Base-by-base conservation (phyloP, 1,140 invertebrate genomes). In the Harpegnathos saltator region DNA sequence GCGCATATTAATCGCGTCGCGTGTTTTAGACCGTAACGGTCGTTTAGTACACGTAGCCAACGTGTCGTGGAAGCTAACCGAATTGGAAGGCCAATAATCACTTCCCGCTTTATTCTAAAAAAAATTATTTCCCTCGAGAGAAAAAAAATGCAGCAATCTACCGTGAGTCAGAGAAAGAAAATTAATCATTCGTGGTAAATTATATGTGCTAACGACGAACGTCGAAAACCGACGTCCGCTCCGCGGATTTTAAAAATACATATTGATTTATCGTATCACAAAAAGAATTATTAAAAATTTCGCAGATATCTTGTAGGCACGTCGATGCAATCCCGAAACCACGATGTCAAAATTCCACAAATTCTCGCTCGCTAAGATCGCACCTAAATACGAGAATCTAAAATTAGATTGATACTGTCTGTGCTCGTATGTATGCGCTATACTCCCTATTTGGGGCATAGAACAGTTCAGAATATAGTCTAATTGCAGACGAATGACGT, bases 1-100 rank as follows among this genome's bases (percentile, higher is more conserved):
- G 33, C 24, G 29, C n/a, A 61, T 82, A 82, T 73, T 61, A 82
- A 73, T 82, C 26, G 56, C 38, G 24, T 81, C 52, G 56, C 78
- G 26, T 80, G 77, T 50, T 80, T 61, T 65, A 26, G 44, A 71
- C 68, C 44, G 3, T 52, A 71, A 71, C 33, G n/a, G 33, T 24
- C 56, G 66, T 44, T 72, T 73, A 82, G 3, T n/a, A 38, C 56
- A 73, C 12, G 33, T n/a, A n/a, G n/a, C 61, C 61, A 65, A 52
- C 9, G 24, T 22, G 11, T 66, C 61, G 61, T 24, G 38, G 4
- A 65, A 11, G 11, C 11, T 22, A 56, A 52, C 62, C 19, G 17
- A 52, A 44, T 14, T n/a, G n/a, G 17, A 33, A 52, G 52, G 4
- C 5, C 7, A 54, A 50, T 78, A 78, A 68, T 78, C 22, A n/a